Base-by-base conservation (phyloP, 2,797 vertebrate genomes). In the Rhinogobio ventralis region DNA sequence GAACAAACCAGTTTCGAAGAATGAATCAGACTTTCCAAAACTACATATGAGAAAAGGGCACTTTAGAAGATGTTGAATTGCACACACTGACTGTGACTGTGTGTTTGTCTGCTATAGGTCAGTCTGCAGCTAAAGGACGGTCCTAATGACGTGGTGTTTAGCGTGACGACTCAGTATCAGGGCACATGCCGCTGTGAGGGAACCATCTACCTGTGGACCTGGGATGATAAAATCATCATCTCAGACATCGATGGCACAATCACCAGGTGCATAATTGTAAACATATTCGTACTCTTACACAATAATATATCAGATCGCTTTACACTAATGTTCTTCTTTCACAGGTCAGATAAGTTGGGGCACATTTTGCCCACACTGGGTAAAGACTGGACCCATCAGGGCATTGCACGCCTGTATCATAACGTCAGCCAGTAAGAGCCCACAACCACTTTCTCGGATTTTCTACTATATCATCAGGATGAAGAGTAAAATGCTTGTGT, bases 341-440 rank as follows among this genome's bases (percentile, higher is more conserved):
- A 7, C 88, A 99, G 98, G 91, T 99, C 98, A 0, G 98, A 99
- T 91, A 99, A 98, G 0, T 91, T 99, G 73, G 98, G 98, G 69
- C 98, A 99, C 87, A 99, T 99, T 91, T 93, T 99, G 82, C 98
- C 98, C n/a, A 99, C 97, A 0, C 95, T 99, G 53, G 98, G 98
- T 74, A 99, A 99, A 93, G 98, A 99, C 87, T 99, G 98, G 98
- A 99, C 98, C 0, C 98, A 99, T 90, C 98, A 99, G 93, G 98
- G 98, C 83, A 99, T 99, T 0, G 97, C 98, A 0, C 97, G 97
- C 13, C 95, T 99, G 67, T 99, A 98, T 91, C 98, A 99, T 90
- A 99, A 99, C 97, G 97, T 99, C 92, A 99, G 97, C 97, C 97
- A 99, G 98, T 99, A 94, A 98, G 98, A 92, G 85, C 57, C 4